Evolutionary conservation across 2,797 vertebrate species (phyloP), one percentile per base, ranked within the genome.

Genomic region (Liparis tanakae): DNA sequence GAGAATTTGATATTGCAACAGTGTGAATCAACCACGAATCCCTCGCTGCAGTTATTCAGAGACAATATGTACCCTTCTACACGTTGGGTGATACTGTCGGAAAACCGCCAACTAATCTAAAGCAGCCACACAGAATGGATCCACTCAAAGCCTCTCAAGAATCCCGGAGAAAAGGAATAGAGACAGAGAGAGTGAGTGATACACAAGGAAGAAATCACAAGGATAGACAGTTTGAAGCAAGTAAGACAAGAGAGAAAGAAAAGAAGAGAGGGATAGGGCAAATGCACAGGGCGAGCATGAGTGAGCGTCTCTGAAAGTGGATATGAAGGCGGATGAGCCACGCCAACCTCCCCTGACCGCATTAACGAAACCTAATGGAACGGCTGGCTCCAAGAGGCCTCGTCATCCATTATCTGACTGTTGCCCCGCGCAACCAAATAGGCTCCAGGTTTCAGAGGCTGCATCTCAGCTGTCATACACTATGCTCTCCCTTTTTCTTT

Each of bases 331-430:
- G 82, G 90, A 92, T 88, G 92, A 92, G 89, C 84, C 85, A 79
- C 79, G 75, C 81, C 78, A 90, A 85, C 87, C 88, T 90, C 91
- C 91, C 88, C 90, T 91, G 91, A 94, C 88, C 87, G 78, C 93
- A 93, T 94, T 95, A 95, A 93, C 87, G 80, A 88, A 90, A 92
- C 91, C 85, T 94, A 95, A 95, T 95, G 94, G 93, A 93, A 90
- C 84, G 78, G 79, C 91, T 94, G 94, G 93, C 94, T 94, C 92
- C 93, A 87, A 60, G 72, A 88, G 90, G 84, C 91, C 87, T 90
- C 78, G 74, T 89, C 90, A 89, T 94, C 93, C 91, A 95, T 95
- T 94, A 95, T 94, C 89, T 89, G 88, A 91, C 92, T 86, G 92
- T 92, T 92, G 92, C 91, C 87, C 84, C 0, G 83, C 79, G 81